Base-by-base conservation (phyloP, 2,888 invertebrate genomes). In the Mythimna vitellina region DNA sequence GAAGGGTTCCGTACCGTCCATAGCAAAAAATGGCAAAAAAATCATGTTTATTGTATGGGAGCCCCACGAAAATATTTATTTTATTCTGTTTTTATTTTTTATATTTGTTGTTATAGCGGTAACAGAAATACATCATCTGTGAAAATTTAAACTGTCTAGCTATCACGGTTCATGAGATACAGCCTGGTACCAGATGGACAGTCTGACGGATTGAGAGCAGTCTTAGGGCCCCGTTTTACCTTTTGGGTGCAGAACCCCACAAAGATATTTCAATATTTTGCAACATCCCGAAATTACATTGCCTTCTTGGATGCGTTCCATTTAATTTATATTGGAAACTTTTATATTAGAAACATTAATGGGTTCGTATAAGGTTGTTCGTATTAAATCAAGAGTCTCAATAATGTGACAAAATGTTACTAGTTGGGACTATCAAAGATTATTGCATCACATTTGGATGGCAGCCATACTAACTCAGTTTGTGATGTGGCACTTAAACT, bases 381-480 rank as follows among this genome's bases (percentile, higher is more conserved):
- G 83, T 86, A 87, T 89, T 86, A 88, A 92, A 92, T 90, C 80
- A 88, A 83, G 80, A 86, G 80, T 86, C 83, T 87, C 86, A 88
- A 87, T 88, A 80, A 80, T 85, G 80, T 85, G 78, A 76, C 71
- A 75, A 84, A 86, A 77, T 73, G 73, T 75, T 74, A 83, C 79
- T 83, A 73, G 57, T 69, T 80, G 70, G 74, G 79, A 71, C 77
- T 67, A 80, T 84, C 78, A 85, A 81, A 85, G 82, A 80, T 84
- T 89, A 87, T 87, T 82, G 86, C 81, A 82, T 81, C 81, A 85
- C 85, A 89, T 88, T 89, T 89, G 89, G 89, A 89, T 82, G 77
- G 78, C 83, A 82, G 89, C 89, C 89, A 90, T 84, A 81, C 70
- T 86, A 80, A 73, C 76, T 80, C 76, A 76, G 67, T 60, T 75